A percentile compares a stretch with the other conserved stretches of the same genome.
These are phyloP conservation scores for Corbicula japonica DNA, from an alignment of 2,888 invertebrate species.

Conservation along the genomic window DNA sequence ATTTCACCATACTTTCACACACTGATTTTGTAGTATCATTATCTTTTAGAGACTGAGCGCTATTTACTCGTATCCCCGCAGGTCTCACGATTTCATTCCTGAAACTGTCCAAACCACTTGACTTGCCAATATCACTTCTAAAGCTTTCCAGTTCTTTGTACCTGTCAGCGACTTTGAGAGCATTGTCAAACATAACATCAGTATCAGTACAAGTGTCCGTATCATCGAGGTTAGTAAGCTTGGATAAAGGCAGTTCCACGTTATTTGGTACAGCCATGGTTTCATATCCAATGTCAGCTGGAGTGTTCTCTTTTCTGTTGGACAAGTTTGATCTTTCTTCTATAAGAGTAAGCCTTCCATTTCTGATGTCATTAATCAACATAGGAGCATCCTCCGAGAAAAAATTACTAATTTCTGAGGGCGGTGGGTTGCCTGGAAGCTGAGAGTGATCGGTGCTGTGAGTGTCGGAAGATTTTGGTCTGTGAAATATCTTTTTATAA, in stretches of 20 bases:
- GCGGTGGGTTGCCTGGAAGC: slow-evolving; percentile 56
- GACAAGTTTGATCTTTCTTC: slow-evolving; percentile 48
- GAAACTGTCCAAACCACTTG: neutral
- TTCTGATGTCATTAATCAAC: slow-evolving; percentile 28
- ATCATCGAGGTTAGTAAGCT: slow-evolving; percentile 7
- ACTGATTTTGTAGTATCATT: slow-evolving; percentile 2
- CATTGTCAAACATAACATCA: slow-evolving; percentile 25
- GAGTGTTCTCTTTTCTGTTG: slow-evolving; percentile 7
- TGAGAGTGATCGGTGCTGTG: slow-evolving; percentile 40
- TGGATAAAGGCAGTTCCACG: slow-evolving; percentile 14
- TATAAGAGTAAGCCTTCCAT: slow-evolving; percentile 50
- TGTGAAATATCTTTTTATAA: slow-evolving; percentile 19
- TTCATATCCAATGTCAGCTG: neutral
- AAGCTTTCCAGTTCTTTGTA: neutral
- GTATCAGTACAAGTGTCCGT: slow-evolving; percentile 31
- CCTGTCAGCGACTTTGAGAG: neutral
- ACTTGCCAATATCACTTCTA: neutral
- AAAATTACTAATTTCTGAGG: slow-evolving; percentile 58
- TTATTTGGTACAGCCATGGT: neutral
- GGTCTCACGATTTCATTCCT: neutral
- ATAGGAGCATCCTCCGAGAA: slow-evolving; percentile 46
- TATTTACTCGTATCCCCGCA: neutral
- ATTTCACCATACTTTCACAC: slow-evolving; percentile 11
- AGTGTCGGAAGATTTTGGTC: slow-evolving; percentile 51
- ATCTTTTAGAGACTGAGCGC: neutral